Evolutionary conservation across 2,797 vertebrate species (phyloP).

Genomic region (Etheostoma nigrum): DNA sequence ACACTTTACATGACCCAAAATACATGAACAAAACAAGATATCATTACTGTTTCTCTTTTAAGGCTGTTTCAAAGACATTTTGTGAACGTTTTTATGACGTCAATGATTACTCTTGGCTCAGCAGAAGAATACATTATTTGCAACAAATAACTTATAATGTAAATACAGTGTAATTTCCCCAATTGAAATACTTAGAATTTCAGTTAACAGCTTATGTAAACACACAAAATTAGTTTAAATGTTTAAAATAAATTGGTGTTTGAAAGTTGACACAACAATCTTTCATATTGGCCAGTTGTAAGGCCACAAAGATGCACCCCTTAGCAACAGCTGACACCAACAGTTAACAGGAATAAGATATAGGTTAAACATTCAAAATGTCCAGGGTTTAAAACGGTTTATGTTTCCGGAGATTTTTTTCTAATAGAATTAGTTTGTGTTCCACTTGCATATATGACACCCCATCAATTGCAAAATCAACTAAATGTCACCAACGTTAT

Average conservation of each 20-base stretch:
- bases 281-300: background rate
- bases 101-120: background rate
- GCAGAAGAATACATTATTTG: background rate
- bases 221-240: background rate
- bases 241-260: background rate
- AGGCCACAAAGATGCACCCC: background rate
- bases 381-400: background rate
- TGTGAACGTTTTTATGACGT: background rate
- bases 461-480: constrained; percentile 48
- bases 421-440: background rate
- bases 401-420: background rate
- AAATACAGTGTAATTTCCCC: background rate
- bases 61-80: background rate
- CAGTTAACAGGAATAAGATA: constrained; percentile 1
- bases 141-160: background rate
- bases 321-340: constrained; percentile 10
- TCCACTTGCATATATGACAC: background rate
- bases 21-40: background rate
- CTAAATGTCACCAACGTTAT: background rate
- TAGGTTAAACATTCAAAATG: background rate
- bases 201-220: background rate
- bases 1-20: background rate
- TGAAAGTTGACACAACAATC: background rate
- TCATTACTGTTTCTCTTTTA: background rate
- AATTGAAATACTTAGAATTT: background rate